phyloP scores from a whole-genome alignment of 1,140 invertebrate genomes.

The Neodiprion fabricii region DNA sequence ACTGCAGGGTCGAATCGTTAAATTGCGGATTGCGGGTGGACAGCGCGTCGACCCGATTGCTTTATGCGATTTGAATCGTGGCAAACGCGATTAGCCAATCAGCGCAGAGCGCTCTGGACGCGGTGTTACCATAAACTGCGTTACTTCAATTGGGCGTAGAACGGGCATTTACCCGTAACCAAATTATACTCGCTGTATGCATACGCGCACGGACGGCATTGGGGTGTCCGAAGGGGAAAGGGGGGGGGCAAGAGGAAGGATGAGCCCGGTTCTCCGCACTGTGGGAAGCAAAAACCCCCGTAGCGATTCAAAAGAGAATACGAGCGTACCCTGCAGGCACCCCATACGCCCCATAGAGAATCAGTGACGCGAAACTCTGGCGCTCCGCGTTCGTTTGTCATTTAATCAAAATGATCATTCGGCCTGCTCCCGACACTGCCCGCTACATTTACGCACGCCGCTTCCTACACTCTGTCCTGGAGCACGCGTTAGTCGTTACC shows the following conservation, averaged over 20 bases:
- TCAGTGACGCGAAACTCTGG: background rate
- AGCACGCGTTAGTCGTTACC: too few relatives aligned
- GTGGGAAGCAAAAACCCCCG: background rate
- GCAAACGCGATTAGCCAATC: constrained; percentile 4
- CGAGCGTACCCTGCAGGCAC: background rate
- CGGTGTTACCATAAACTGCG: background rate
- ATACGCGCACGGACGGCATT: background rate
- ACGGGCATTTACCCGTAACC: constrained; percentile 1
- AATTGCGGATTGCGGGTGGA: too few relatives aligned
- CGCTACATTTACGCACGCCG: too few relatives aligned
- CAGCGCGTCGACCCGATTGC: too few relatives aligned
- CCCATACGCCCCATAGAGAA: background rate
- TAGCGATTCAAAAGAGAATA: too few relatives aligned
- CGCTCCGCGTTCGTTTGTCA: background rate
- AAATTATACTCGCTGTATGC: background rate
- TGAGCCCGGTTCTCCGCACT: background rate
- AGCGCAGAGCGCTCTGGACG: background rate
- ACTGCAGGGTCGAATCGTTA: too few relatives aligned
- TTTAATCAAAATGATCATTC: background rate
- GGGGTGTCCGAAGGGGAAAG: background rate
- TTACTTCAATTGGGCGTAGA: background rate
- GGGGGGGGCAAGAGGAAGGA: background rate
- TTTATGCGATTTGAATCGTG: background rate
- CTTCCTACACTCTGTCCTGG: too few relatives aligned
- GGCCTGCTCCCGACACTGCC: background rate